A percentile compares a stretch with the other conserved stretches of the same genome.
phyloP scores from a whole-genome alignment of 2,888 invertebrate genomes.

The Drosophila peninsularis region DNA sequence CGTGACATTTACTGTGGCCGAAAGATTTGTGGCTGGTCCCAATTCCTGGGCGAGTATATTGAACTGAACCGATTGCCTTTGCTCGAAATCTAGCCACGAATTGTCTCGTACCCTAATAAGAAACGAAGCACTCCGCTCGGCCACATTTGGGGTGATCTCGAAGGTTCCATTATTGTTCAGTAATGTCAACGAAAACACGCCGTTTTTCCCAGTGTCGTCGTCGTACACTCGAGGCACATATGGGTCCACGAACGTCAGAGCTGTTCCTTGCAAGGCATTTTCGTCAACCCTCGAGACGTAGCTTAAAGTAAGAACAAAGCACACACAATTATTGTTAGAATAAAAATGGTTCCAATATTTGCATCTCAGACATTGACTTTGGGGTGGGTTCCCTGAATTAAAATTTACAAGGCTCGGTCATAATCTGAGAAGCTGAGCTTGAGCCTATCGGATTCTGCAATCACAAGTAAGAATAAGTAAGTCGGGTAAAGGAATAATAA shows the following conservation, averaged over 20 bases:
- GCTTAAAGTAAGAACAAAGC: slow-evolving; percentile 83
- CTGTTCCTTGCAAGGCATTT: slow-evolving; percentile 92
- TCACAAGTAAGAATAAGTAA: too few relatives aligned
- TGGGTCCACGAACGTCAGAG: slow-evolving; percentile 89
- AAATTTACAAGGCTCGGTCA: background rate
- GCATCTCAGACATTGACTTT: background rate
- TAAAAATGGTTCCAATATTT: too few relatives aligned
- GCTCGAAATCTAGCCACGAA: slow-evolving; percentile 93
- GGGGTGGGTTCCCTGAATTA: background rate
- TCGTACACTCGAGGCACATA: slow-evolving; percentile 90
- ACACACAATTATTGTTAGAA: background rate
- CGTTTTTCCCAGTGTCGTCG: slow-evolving; percentile 92
- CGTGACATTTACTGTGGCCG: slow-evolving; percentile 90
- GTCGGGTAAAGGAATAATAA: too few relatives aligned
- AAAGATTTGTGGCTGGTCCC: slow-evolving; percentile 90
- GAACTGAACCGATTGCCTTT: slow-evolving; percentile 90
- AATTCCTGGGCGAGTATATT: slow-evolving; percentile 93
- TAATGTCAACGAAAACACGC: slow-evolving; percentile 91
- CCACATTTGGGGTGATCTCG: slow-evolving; percentile 93
- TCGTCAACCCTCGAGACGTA: slow-evolving; percentile 92
- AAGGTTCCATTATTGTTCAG: slow-evolving; percentile 94
- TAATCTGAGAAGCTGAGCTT: background rate
- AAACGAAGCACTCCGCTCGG: slow-evolving; percentile 91
- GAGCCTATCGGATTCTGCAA: too few relatives aligned
- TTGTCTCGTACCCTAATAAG: slow-evolving; percentile 93